Evolutionary conservation across 2,797 vertebrate species (phyloP), one percentile per base, ranked within the genome.

Genomic region (Leptatherina wallacei): DNA sequence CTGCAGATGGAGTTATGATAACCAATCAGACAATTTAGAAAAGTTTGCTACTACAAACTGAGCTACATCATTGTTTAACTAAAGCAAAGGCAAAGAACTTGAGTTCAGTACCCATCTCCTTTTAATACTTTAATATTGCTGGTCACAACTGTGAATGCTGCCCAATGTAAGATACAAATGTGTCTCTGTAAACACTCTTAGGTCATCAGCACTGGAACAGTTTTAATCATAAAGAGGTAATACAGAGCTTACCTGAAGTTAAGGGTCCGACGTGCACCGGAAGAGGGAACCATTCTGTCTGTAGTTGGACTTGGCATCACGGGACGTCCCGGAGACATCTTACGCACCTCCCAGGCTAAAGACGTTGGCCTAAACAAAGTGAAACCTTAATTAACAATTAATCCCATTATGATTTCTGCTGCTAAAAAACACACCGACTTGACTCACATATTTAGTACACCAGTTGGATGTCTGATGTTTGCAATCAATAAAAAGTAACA

Each of bases 271-370:
- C 98, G 95, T 72, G 96, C 95, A 44, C 87, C 97, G 49, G 97
- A 95, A 11, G 97, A 95, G 12, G 95, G 96, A 70, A 85, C 96
- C 77, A 99, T 97, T 85, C 98, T 95, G 58, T 99, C 98, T 27
- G 96, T 90, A 0, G 97, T 96, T 0, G 97, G 95, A 85, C 96
- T 99, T 18, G 96, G 95, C 86, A 98, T 96, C 82, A 99, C 95
- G 20, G 98, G 98, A 24, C 98, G 97, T 59, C 98, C 98, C 0
- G 98, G 98, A 66, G 98, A 99, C 98, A 99, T 99, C 77, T 99
- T 99, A 72, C 98, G 97, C 44, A 99, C 97, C 89, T 99, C 98
- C 98, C 98, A 99, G 0, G 98, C 98, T 87, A 99, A 89, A 13
- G 98, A 99, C 0, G 98, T 99, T 3, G 98, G 98, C 83, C 98